A percentile compares a stretch with the other conserved stretches of the same genome.
These are phyloP conservation scores for Lasioglossum albipes DNA, from an alignment of 1,140 invertebrate species.

Conservation along the genomic window DNA sequence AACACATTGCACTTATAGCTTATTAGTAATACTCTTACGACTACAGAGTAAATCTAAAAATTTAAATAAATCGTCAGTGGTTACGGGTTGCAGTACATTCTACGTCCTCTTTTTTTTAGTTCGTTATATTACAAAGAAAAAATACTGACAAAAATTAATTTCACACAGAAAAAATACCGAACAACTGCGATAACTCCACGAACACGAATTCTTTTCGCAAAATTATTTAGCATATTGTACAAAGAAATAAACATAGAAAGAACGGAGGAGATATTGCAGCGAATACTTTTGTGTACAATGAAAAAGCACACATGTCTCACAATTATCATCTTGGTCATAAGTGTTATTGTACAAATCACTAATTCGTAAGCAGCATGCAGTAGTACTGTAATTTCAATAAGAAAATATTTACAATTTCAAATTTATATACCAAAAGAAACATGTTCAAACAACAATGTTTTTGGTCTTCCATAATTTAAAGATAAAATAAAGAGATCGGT, in stretches of 20 bases:
- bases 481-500: constrained; percentile 9
- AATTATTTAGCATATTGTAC: constrained; percentile 26
- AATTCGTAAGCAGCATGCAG: constrained; percentile 60
- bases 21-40: constrained; percentile 59
- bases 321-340: constrained; percentile 62
- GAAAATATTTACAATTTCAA: constrained; percentile 55
- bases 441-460: constrained; percentile 43
- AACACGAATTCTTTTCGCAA: constrained; percentile 29
- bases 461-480: constrained; percentile 18
- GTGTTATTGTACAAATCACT: constrained; percentile 64
- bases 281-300: constrained; percentile 50
- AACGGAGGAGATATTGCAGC: constrained; percentile 52
- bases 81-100: constrained; percentile 43
- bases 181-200: constrained; percentile 37
- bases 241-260: constrained; percentile 47
- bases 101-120: constrained; percentile 51
- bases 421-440: constrained; percentile 43
- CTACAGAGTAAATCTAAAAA: constrained; percentile 48
- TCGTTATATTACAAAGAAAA: constrained; percentile 51
- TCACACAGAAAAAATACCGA: constrained; percentile 26
- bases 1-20: constrained; percentile 76
- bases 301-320: constrained; percentile 53
- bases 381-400: constrained; percentile 45
- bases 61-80: constrained; percentile 50
- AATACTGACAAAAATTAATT: constrained; percentile 59